These are phyloP conservation scores for Sinosuthora webbiana DNA, from an alignment of 2,113 vertebrate genomes.

Conservation along the genomic window DNA sequence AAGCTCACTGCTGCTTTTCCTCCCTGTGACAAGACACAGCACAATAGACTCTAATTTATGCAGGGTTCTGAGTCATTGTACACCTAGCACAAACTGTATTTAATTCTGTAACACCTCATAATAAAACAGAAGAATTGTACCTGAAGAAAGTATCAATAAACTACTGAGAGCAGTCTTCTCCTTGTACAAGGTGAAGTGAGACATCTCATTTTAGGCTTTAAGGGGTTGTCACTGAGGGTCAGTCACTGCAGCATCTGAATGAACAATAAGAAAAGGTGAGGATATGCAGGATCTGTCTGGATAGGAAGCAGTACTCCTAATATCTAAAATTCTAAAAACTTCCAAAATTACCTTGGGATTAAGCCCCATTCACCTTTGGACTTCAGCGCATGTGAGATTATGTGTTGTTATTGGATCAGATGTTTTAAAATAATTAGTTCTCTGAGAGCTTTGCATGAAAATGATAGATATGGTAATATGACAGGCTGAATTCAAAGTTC, in stretches of 20 bases:
- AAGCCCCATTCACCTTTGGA: background rate
- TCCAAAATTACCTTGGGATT: background rate
- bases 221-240: background rate
- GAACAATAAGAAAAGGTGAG: background rate
- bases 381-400: background rate
- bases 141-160: background rate
- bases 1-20: background rate
- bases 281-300: background rate
- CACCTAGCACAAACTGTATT: background rate
- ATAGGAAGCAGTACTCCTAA: background rate
- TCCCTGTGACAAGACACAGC: background rate
- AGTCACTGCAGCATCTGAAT: background rate
- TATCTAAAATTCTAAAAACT: background rate
- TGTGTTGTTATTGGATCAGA: background rate
- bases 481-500: background rate
- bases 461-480: background rate
- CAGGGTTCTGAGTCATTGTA: background rate
- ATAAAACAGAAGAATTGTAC: background rate
- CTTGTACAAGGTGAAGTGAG: too few relatives aligned
- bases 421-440: background rate
- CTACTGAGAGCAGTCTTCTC: background rate
- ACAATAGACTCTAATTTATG: background rate
- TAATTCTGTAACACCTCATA: background rate
- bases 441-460: fast-evolving
- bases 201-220: background rate